phyloP scores from a whole-genome alignment of 1,140 invertebrate genomes.

The Drosophila prosaltans region DNA sequence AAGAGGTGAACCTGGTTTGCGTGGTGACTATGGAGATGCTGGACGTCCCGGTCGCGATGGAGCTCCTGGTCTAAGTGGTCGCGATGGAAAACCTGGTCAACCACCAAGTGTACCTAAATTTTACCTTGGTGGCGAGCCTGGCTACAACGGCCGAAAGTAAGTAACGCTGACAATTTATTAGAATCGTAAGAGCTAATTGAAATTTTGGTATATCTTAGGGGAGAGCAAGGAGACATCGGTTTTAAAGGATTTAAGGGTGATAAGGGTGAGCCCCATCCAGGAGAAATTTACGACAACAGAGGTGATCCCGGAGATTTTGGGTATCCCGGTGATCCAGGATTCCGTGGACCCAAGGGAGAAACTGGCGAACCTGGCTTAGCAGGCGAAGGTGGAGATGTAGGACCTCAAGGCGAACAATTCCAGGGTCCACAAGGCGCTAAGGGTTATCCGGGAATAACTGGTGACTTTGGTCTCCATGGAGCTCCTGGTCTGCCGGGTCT shows the following conservation, averaged over 20 bases:
- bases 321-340: slow-evolving; percentile 60
- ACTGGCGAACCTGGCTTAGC: slow-evolving; percentile 48
- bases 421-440: slow-evolving; percentile 84
- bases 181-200: neutral
- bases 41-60: slow-evolving; percentile 84
- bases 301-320: slow-evolving; percentile 69
- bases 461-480: slow-evolving; percentile 80
- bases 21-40: slow-evolving; percentile 84
- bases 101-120: slow-evolving; percentile 80
- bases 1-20: slow-evolving; percentile 83
- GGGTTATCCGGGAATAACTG: slow-evolving; percentile 84
- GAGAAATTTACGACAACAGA: slow-evolving; percentile 60
- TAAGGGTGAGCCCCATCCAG: slow-evolving; percentile 84
- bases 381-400: slow-evolving; percentile 54
- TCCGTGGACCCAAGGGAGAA: slow-evolving; percentile 71
- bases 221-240: slow-evolving; percentile 83
- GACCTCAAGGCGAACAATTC: slow-evolving; percentile 58
- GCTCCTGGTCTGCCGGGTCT: slow-evolving; percentile 82
- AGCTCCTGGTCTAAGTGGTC: slow-evolving; percentile 83
- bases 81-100: slow-evolving; percentile 84
- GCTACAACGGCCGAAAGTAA: slow-evolving; percentile 82
- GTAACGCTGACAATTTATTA: neutral
- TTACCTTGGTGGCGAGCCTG: slow-evolving; percentile 83
- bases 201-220: slow-evolving; percentile 55
- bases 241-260: slow-evolving; percentile 84